These are phyloP conservation scores for Eilema caniola DNA, from an alignment of 2,888 invertebrate genomes.

Conservation along the genomic window DNA sequence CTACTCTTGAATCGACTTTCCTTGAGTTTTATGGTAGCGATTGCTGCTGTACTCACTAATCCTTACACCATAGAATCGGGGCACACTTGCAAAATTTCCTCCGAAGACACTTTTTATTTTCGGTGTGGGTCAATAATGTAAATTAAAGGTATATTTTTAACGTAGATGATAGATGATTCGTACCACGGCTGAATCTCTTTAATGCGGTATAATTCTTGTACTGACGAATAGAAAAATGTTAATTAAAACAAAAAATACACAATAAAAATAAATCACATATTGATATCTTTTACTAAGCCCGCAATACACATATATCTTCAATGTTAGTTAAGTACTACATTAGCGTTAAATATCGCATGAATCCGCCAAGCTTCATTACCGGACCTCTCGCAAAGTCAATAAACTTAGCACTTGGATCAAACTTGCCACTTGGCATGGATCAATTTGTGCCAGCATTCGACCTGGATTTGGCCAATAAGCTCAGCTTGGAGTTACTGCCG, in stretches of 20 bases:
- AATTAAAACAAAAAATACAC: too few relatives aligned
- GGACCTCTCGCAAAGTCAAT: conserved; percentile 23
- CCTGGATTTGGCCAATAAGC: conserved; percentile 36
- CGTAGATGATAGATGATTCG: too few relatives aligned
- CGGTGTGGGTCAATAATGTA: too few relatives aligned
- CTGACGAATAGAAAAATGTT: too few relatives aligned
- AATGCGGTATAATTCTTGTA: too few relatives aligned
- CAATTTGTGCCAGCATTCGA: conserved; percentile 33
- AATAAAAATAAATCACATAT: background rate
- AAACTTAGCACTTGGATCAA: conserved; percentile 27
- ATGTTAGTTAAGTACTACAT: conserved; percentile 21
- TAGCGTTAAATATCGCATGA: conserved; percentile 26
- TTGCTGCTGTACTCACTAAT: background rate
- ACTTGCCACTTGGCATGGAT: conserved; percentile 23
- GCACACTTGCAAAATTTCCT: too few relatives aligned
- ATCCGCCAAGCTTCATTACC: conserved; percentile 35
- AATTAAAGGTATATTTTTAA: too few relatives aligned
- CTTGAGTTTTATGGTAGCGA: background rate
- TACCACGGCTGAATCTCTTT: too few relatives aligned
- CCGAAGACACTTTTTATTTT: too few relatives aligned
- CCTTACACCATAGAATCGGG: too few relatives aligned
- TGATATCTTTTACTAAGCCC: too few relatives aligned
- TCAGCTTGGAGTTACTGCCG: conserved; percentile 27
- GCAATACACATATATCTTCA: background rate
- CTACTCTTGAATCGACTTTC: too few relatives aligned